Base-by-base conservation (phyloP, 2,797 vertebrate genomes). In the Poecile montanus region DNA sequence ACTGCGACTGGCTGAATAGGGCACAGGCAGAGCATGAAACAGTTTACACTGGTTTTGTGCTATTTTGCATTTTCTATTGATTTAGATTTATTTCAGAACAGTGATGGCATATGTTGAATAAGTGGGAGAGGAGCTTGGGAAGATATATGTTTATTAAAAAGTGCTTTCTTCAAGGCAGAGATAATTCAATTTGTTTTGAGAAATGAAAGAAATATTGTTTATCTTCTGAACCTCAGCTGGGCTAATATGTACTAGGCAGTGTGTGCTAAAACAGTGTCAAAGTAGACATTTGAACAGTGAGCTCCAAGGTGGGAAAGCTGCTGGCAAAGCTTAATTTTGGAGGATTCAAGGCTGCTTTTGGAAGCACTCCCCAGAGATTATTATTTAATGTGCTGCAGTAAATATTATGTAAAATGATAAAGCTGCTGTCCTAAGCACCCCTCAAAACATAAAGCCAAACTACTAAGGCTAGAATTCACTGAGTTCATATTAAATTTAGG, bases 191-290 rank as follows among this genome's bases (percentile, higher is more conserved):
- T 90, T 85, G 7, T 66, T 86, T 62, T 78, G 45, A 84, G 38
- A 34, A 91, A 83, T 25, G 25, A 57, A 85, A 76, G 45, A 88
- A 72, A 74, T 91, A 42, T 20, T 88, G 53, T 93, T 96, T 87
- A 40, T 74, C 34, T 90, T 85, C 79, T 36, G 44, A 87, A 89
- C 47, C n/a, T 91, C 76, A 93, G 27, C 51, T 91, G 66, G 40
- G 36, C 54, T 90, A 88, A 78, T 51, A 53, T 4, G 4, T 65
- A 47, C 42, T 27, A 36, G 82, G 42, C 22, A 75, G 14, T 32
- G 22, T 19, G 27, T 75, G 18, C 34, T 90, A 51, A 77, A 81
- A 21, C 13, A 58, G 20, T 67, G 30, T 56, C 57, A 16, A 93
- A 87, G 9, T 0, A 88, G 57, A 47, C 40, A 42, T 71, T 71